phyloP scores from a whole-genome alignment of 1,140 invertebrate species.

The Cotesia glomerata region DNA sequence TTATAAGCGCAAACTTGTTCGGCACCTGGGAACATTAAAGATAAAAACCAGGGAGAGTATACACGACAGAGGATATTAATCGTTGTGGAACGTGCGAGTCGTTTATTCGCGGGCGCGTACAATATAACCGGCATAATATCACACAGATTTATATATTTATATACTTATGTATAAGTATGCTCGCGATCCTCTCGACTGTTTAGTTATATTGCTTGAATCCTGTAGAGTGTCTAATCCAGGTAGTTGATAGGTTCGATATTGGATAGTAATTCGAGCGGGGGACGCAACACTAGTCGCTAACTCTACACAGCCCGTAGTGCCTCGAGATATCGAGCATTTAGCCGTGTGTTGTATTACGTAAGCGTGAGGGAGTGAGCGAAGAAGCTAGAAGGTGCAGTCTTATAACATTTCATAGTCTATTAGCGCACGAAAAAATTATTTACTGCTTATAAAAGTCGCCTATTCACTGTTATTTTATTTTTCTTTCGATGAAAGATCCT shows the following conservation, averaged over 20 bases:
- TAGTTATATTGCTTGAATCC: neutral
- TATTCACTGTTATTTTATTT: too few relatives aligned
- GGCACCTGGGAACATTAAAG: neutral
- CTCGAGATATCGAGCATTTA: constrained; percentile 31
- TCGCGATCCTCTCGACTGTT: too few relatives aligned
- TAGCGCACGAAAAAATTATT: neutral
- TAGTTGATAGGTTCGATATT: neutral
- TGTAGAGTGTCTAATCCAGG: neutral
- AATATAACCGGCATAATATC: neutral
- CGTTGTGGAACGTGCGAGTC: constrained; percentile 42
- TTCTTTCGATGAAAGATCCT: too few relatives aligned
- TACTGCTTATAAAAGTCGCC: neutral
- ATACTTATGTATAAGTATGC: neutral
- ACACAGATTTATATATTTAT: constrained; percentile 11
- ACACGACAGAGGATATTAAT: constrained; percentile 27
- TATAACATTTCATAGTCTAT: neutral
- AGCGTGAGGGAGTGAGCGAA: constrained; percentile 26
- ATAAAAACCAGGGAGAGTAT: neutral
- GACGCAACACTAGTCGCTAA: constrained; percentile 8
- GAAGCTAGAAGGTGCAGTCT: constrained; percentile 9
- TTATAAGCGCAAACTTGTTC: constrained; percentile 1
- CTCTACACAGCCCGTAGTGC: too few relatives aligned
- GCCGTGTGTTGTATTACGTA: constrained; percentile 22
- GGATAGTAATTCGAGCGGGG: constrained; percentile 19
- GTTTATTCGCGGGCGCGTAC: constrained; percentile 31